phyloP scores from a whole-genome alignment of 2,113 vertebrate genomes.

The Phalacrocorax aristotelis region DNA sequence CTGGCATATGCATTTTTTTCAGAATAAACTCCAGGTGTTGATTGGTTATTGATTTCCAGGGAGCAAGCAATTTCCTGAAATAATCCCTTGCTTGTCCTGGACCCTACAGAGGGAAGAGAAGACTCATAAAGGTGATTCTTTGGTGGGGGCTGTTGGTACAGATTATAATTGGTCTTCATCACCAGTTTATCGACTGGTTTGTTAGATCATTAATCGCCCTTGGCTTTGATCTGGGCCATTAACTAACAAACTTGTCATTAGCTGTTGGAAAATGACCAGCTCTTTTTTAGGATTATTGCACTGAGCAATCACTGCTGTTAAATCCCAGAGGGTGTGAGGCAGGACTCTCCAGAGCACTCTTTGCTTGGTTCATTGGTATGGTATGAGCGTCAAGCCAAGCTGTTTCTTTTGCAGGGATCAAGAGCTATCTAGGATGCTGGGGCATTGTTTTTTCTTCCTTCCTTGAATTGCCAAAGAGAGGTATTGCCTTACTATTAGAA shows the following conservation, averaged over 20 bases:
- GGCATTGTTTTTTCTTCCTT: neutral
- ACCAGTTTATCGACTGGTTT: constrained; percentile 35
- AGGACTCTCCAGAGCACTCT: neutral
- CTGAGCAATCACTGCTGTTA: neutral
- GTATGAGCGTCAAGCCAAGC: neutral
- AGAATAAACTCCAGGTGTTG: neutral
- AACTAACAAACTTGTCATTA: constrained; percentile 53
- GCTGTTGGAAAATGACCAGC: constrained; percentile 36
- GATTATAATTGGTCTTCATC: constrained; percentile 52
- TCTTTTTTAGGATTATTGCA: constrained; percentile 10
- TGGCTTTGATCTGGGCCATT: constrained; percentile 53
- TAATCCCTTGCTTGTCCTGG: neutral
- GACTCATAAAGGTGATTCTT: neutral
- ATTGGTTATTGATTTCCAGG: constrained; percentile 50
- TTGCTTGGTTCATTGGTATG: neutral
- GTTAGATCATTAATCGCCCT: constrained; percentile 57
- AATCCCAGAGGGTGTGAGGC: neutral
- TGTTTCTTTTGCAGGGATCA: neutral
- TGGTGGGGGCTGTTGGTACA: neutral
- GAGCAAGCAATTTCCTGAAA: neutral
- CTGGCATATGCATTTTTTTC: neutral
- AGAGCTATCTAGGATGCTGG: neutral
- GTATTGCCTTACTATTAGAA: neutral
- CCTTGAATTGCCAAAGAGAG: neutral
- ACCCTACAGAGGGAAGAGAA: neutral